Conservation (phyloP, 2,113 vertebrate species). For the Xiphophorus hellerii region DNA sequence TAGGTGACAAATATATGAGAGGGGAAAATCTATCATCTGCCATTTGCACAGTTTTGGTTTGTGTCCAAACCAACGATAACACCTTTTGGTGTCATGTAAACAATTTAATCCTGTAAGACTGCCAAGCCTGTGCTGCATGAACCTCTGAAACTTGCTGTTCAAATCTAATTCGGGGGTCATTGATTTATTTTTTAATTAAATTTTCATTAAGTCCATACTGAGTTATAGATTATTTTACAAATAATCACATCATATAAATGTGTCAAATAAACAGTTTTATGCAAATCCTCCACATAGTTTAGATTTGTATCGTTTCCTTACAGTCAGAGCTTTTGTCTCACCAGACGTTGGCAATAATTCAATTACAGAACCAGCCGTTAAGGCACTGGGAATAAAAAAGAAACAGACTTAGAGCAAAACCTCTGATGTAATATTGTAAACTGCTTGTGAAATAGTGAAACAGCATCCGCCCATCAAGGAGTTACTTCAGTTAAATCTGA, state of each 20-base stretch:
- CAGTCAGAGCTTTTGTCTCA: background rate
- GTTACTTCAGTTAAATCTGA: background rate
- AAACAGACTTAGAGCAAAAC: background rate
- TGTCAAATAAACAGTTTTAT: background rate
- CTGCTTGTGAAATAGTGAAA: background rate
- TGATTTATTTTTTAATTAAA: slow-evolving; percentile 30
- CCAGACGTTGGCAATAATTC: background rate
- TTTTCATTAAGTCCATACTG: background rate
- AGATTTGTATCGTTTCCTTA: background rate
- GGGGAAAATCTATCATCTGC: background rate
- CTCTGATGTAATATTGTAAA: background rate
- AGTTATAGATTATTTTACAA: background rate
- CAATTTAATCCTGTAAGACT: slow-evolving; percentile 80
- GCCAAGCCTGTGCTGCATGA: slow-evolving; percentile 90
- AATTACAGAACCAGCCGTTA: background rate
- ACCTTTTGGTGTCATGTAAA: slow-evolving; percentile 8
- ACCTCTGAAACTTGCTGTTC: slow-evolving; percentile 78
- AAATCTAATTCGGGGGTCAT: slow-evolving; percentile 63
- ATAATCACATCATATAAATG: background rate
- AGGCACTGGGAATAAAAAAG: background rate
- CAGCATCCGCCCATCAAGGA: background rate
- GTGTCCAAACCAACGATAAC: slow-evolving; percentile 11
- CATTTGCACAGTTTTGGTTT: slow-evolving; percentile 7
- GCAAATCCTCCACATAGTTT: background rate
- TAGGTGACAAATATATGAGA: background rate